A percentile compares a stretch with the other conserved stretches of the same genome.
Evolutionary conservation across 1,140 invertebrate genomes (phyloP).

Genomic region (Holcopasites calliopsidis): DNA sequence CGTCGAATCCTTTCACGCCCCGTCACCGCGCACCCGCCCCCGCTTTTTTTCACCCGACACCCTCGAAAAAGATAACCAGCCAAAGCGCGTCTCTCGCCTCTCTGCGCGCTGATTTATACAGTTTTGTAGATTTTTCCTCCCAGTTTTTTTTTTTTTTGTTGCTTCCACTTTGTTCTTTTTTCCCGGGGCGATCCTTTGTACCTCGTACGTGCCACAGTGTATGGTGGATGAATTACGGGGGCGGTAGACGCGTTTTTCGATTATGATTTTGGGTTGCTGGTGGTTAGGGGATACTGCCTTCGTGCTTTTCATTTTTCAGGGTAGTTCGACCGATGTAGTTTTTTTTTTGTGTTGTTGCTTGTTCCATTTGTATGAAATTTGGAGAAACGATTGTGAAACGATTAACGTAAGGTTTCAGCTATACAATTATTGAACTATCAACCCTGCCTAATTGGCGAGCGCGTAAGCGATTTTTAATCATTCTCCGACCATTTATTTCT

Average conservation of each 20-base stretch:
- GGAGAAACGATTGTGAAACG: no score
- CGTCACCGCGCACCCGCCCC: slow-evolving; percentile 37
- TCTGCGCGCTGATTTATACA: slow-evolving; percentile 5
- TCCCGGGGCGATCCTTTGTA: slow-evolving; percentile 10
- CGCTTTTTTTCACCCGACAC: slow-evolving; percentile 26
- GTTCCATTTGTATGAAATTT: no score
- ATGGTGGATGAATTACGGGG: slow-evolving; percentile 11
- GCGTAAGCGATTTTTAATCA: neutral
- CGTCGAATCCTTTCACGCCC: slow-evolving; percentile 65
- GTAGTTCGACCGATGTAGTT: neutral
- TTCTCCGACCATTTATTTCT: neutral
- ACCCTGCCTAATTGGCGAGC: neutral
- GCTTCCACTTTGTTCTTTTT: neutral
- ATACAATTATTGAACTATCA: no score
- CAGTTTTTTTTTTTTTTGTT: neutral
- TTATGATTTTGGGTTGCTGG: neutral
- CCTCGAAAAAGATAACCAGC: slow-evolving; percentile 58
- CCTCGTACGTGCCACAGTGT: neutral
- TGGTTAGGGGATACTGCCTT: neutral
- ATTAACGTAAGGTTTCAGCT: no score
- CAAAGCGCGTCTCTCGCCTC: slow-evolving; percentile 30
- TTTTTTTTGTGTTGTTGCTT: neutral
- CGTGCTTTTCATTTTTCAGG: neutral
- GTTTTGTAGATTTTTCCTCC: slow-evolving; percentile 1
- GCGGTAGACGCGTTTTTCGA: slow-evolving; percentile 11